These are phyloP conservation scores for Sarcophaga caerulescens DNA, from an alignment of 2,888 invertebrate species.

Conservation along the genomic window DNA sequence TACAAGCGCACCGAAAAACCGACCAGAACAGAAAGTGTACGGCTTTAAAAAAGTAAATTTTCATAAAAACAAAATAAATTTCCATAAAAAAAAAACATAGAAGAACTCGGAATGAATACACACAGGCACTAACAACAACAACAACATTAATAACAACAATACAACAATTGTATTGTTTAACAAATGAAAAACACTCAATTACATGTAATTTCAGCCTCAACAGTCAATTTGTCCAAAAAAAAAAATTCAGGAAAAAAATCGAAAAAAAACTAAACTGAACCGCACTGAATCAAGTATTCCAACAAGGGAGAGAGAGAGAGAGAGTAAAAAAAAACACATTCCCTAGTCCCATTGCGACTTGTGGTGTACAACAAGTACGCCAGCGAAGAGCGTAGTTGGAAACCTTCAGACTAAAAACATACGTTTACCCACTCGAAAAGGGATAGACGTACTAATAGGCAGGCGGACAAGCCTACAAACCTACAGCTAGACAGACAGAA, in stretches of 20 bases:
- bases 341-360: constrained; percentile 27
- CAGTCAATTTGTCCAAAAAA: constrained; percentile 67
- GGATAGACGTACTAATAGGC: background rate
- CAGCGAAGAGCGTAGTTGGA: background rate
- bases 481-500: background rate
- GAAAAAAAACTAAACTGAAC: background rate
- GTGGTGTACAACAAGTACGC: background rate
- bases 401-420: background rate
- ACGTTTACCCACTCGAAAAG: background rate
- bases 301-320: too few relatives aligned
- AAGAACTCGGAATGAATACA: too few relatives aligned
- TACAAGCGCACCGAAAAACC: constrained; percentile 15
- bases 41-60: constrained; percentile 8
- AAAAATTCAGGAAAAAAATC: background rate
- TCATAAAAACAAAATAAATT: background rate
- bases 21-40: constrained; percentile 28
- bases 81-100: too few relatives aligned
- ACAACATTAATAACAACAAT: constrained; percentile 10
- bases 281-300: constrained; percentile 6
- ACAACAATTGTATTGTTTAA: constrained; percentile 55
- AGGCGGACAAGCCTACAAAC: background rate
- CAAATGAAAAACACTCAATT: constrained; percentile 68
- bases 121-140: background rate
- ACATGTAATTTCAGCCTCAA: constrained; percentile 66
- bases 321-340: constrained; percentile 19